Percentiles rank a stretch among this genome's conserved stretches.
These are phyloP conservation scores for Coleophora flavipennella DNA, from an alignment of 2,888 invertebrate genomes.

Conservation along the genomic window DNA sequence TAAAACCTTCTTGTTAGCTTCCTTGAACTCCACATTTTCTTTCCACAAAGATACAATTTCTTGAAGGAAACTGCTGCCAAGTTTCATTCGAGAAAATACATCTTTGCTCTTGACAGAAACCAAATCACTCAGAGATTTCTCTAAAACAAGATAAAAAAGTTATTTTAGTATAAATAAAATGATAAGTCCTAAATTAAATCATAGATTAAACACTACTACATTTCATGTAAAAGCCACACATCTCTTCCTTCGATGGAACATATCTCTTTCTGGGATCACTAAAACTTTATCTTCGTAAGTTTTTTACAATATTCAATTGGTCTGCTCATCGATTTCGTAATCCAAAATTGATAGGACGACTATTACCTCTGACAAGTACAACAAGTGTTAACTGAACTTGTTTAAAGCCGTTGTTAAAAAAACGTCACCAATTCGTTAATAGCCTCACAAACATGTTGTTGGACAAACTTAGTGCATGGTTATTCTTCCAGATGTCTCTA, in stretches of 20 bases:
- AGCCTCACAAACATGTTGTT: not conserved
- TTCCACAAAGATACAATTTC: conserved; percentile 9
- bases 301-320: conserved; percentile 9
- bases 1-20: conserved; percentile 4
- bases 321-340: conserved; percentile 10
- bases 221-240: too few species aligned
- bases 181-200: too few species aligned
- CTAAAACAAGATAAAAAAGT: conserved; percentile 8
- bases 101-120: conserved; percentile 9
- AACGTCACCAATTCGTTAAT: conserved; percentile 1
- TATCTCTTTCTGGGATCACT: conserved; percentile 11
- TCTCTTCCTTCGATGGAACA: conserved; percentile 14
- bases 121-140: conserved; percentile 11
- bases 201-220: too few species aligned
- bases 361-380: conserved; percentile 13
- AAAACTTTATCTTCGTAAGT: conserved; percentile 12
- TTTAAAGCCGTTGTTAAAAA: conserved; percentile 6
- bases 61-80: conserved; percentile 6
- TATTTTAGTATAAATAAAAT: too few species aligned
- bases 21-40: conserved; percentile 7
- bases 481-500: conserved; percentile 7
- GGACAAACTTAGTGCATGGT: not conserved
- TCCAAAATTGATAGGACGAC: conserved; percentile 11
- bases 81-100: conserved; percentile 8
- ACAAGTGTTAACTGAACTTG: conserved; percentile 13